A percentile compares a stretch with the other conserved stretches of the same genome.
phyloP scores from a whole-genome alignment of 2,888 invertebrate species.

The Diachrysia chrysitis region DNA sequence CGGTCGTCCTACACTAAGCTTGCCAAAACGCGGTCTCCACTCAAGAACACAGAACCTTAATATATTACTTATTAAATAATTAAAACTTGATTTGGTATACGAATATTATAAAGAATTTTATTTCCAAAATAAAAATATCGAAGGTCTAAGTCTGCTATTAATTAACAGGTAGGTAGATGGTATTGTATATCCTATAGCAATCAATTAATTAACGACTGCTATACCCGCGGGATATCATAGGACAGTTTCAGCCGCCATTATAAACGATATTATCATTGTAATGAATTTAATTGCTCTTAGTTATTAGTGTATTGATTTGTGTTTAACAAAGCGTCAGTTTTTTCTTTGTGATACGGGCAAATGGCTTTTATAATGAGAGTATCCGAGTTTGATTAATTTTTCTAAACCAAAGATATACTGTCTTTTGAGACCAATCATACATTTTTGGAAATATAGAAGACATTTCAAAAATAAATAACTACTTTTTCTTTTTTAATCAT shows the following conservation, averaged over 20 bases:
- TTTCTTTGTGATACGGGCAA: neutral
- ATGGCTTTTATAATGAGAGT: neutral
- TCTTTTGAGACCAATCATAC: no score
- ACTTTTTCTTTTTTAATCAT: no score
- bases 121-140: no score
- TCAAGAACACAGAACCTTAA: no score
- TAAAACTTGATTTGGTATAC: no score
- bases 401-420: no score
- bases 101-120: no score
- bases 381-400: neutral
- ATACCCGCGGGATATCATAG: neutral
- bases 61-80: no score
- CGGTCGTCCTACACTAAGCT: no score
- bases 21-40: no score
- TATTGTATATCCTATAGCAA: conserved; percentile 6
- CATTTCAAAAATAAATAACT: no score
- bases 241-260: neutral
- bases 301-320: neutral
- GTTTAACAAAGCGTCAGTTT: neutral
- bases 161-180: conserved; percentile 6
- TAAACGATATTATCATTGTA: neutral
- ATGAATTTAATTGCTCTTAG: neutral
- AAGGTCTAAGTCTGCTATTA: neutral
- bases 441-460: no score
- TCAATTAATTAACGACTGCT: conserved; percentile 3